These are phyloP conservation scores for Campylomormyrus tamandua DNA, from an alignment of 2,113 vertebrate species.

Conservation along the genomic window DNA sequence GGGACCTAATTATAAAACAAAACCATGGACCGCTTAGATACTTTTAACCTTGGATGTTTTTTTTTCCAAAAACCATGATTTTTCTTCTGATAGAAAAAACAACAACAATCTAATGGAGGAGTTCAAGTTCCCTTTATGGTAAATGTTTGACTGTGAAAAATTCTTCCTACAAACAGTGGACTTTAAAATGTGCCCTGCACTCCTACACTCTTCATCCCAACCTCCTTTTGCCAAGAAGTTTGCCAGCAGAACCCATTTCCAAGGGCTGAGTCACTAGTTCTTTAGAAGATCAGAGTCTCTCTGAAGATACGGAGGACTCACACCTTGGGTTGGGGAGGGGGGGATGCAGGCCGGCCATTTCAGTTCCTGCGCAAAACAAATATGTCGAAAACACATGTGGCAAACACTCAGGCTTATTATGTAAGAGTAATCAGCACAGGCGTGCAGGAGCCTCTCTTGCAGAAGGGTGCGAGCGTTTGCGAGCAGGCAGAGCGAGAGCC, in stretches of 20 bases:
- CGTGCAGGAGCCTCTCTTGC: neutral
- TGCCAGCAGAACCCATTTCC: neutral
- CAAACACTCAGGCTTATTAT: neutral
- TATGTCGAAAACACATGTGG: neutral
- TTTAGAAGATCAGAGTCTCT: neutral
- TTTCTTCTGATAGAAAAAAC: neutral
- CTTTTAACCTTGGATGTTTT: slow-evolving; percentile 27
- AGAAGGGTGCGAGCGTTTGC: neutral
- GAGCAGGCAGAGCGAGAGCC: neutral
- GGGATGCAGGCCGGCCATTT: neutral
- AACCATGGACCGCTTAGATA: slow-evolving; percentile 38
- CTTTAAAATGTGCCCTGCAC: neutral
- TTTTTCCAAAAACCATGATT: neutral
- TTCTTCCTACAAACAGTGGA: neutral
- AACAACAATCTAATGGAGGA: slow-evolving; percentile 32
- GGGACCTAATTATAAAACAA: slow-evolving; percentile 45
- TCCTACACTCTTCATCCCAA: neutral
- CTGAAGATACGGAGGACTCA: neutral
- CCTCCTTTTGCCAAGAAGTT: neutral
- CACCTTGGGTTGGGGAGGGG: neutral
- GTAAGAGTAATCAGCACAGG: neutral
- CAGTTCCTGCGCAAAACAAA: neutral
- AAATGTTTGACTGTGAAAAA: slow-evolving; percentile 44
- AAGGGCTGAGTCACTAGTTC: neutral
- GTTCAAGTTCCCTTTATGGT: slow-evolving; percentile 52